These are phyloP conservation scores for Sminthurinus aureus DNA, from an alignment of 2,888 invertebrate species.

Conservation along the genomic window DNA sequence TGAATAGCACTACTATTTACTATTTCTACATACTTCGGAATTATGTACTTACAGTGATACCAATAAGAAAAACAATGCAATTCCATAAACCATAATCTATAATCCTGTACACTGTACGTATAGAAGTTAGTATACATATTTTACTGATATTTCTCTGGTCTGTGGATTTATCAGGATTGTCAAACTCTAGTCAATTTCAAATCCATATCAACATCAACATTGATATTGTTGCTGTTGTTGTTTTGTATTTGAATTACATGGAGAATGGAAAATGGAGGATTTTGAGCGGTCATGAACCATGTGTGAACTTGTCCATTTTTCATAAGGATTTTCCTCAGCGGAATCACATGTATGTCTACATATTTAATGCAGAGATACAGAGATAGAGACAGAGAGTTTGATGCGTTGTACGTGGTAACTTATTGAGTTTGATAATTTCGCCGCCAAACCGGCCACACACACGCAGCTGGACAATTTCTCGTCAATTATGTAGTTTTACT, in stretches of 20 bases:
- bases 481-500: conserved; percentile 24
- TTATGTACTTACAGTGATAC: not conserved
- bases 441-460: conserved; percentile 27
- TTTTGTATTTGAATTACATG: not conserved
- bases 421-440: conserved; percentile 25
- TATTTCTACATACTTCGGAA: not conserved
- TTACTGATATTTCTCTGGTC: not conserved
- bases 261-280: too few species aligned
- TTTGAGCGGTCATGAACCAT: conserved; percentile 29
- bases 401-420: conserved; percentile 11
- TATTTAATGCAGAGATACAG: not conserved
- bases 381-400: not conserved
- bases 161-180: not conserved
- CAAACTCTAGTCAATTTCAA: not conserved
- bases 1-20: too few species aligned
- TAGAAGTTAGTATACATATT: too few species aligned
- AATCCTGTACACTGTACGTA: too few species aligned
- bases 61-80: too few species aligned
- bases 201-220: too few species aligned
- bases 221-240: not conserved
- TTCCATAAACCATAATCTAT: too few species aligned
- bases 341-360: conserved; percentile 1
- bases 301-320: conserved; percentile 38
- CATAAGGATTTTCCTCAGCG: conserved; percentile 16
- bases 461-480: conserved; percentile 38